Percentiles rank a stretch among this genome's conserved stretches.
Evolutionary conservation across 2,797 vertebrate species (phyloP).

Genomic region (Microctenopoma stevenorrisi): DNA sequence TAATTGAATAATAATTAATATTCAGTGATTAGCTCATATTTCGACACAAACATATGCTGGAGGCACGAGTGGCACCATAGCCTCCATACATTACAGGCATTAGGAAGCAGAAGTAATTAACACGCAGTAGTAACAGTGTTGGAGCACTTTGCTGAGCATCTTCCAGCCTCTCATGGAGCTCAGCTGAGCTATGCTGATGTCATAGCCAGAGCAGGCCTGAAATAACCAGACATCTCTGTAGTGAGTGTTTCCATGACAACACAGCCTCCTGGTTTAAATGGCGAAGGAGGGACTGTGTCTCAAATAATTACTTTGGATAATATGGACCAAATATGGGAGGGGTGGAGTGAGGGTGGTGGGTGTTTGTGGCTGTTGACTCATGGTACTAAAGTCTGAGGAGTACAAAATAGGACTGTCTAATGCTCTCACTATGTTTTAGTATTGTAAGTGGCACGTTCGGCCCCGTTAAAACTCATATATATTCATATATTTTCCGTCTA

Average conservation of each 20-base stretch:
- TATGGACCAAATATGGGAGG: conserved; percentile 48
- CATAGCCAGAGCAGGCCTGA: conserved; percentile 62
- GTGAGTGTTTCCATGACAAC: conserved; percentile 80
- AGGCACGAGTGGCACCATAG: conserved; percentile 35
- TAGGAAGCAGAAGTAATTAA: conserved; percentile 49
- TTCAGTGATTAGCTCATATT: conserved; percentile 31
- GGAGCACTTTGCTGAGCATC: conserved; percentile 42
- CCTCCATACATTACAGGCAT: conserved; percentile 52
- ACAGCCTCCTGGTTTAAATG: conserved; percentile 67
- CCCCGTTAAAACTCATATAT: conserved; percentile 2
- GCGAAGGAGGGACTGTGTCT: conserved; percentile 61
- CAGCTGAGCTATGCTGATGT: conserved; percentile 69
- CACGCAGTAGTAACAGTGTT: conserved; percentile 20
- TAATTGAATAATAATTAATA: conserved; percentile 23
- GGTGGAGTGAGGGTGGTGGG: not conserved
- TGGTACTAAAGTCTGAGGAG: conserved; percentile 30
- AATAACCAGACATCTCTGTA: conserved; percentile 73
- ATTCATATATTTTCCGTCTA: conserved; percentile 6
- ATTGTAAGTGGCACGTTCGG: conserved; percentile 21
- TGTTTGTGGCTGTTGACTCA: conserved; percentile 55
- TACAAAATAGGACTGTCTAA: conserved; percentile 18
- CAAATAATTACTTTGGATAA: conserved; percentile 74
- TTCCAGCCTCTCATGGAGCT: conserved; percentile 54
- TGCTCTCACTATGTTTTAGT: conserved; percentile 12
- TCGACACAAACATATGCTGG: conserved; percentile 31